Percentiles rank a stretch among this genome's conserved stretches.
Evolutionary conservation across 1,140 invertebrate genomes (phyloP).

Genomic region (Pseudomyrmex sp.): DNA sequence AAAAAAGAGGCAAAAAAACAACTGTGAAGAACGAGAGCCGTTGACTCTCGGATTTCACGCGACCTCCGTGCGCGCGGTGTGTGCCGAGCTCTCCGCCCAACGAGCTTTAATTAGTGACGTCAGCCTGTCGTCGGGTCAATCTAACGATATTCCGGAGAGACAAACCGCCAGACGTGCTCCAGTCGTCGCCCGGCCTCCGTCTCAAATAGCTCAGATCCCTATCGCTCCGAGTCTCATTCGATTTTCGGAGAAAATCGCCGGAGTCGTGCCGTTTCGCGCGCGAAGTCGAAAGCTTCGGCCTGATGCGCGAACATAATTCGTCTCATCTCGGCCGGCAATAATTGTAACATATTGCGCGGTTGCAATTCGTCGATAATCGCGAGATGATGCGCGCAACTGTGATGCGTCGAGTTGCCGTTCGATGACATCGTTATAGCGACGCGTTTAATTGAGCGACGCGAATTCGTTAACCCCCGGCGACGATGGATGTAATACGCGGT

Average conservation of each 20-base stretch:
- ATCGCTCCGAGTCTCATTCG: background rate
- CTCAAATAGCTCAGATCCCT: conserved; percentile 46
- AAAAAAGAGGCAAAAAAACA: conserved; percentile 2
- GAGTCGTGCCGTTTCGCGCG: background rate
- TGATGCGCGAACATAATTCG: background rate
- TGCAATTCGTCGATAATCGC: background rate
- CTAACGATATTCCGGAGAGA: conserved; percentile 82
- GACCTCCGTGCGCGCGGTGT: conserved; percentile 12
- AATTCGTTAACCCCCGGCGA: conserved; percentile 50
- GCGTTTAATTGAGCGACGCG: conserved; percentile 52
- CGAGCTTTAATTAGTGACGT: conserved; percentile 85
- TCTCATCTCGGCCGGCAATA: background rate
- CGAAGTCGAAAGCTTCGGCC: background rate
- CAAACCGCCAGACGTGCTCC: conserved; percentile 69
- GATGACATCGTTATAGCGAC: conserved; percentile 40
- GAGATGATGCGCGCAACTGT: background rate
- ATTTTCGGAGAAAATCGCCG: background rate
- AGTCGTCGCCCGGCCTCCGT: conserved; percentile 61
- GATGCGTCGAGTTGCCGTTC: conserved; percentile 13
- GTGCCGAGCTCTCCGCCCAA: conserved; percentile 70
- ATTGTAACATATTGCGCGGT: background rate
- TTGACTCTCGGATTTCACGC: conserved; percentile 63
- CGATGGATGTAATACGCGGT: conserved; percentile 81
- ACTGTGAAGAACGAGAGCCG: conserved; percentile 6
- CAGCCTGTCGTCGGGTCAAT: conserved; percentile 84